Conservation (phyloP, 2,113 vertebrate genomes). For the Typhlomys cinereus region DNA sequence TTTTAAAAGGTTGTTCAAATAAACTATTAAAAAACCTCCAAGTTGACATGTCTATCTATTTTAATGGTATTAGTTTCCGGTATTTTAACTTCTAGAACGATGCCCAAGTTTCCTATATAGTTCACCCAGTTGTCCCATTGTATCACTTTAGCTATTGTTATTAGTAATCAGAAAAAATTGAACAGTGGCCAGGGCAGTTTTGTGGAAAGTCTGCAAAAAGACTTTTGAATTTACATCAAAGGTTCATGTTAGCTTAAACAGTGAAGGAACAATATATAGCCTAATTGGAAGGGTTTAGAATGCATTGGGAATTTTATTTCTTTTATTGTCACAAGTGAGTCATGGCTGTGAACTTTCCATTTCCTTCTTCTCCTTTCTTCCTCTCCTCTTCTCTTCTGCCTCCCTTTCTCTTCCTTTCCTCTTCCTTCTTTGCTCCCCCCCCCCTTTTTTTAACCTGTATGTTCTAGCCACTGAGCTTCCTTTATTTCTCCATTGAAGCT, state of each 20-base stretch:
- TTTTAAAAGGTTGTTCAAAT: too few species aligned
- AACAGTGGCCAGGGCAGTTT: neutral
- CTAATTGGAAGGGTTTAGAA: constrained; percentile 10
- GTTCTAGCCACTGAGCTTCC: neutral
- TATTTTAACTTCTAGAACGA: constrained; percentile 5
- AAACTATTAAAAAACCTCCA: too few species aligned
- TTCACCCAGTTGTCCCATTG: neutral
- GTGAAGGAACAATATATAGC: neutral
- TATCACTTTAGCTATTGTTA: constrained; percentile 16
- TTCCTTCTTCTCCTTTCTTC: neutral
- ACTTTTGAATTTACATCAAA: neutral
- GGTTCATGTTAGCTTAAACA: neutral
- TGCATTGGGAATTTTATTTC: constrained; percentile 1
- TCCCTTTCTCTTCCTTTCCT: neutral
- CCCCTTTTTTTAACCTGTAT: too few species aligned
- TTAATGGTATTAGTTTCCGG: neutral
- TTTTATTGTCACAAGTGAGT: too few species aligned
- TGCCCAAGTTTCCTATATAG: neutral
- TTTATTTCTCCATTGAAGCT: neutral
- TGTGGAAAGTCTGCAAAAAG: neutral
- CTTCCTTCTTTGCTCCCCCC: too few species aligned
- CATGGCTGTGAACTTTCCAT: neutral
- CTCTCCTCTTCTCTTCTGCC: too few species aligned
- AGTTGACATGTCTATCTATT: neutral
- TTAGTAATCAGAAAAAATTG: constrained; percentile 44